Base-by-base conservation (phyloP, 2,888 invertebrate species). In the Synergus laeviventris region DNA sequence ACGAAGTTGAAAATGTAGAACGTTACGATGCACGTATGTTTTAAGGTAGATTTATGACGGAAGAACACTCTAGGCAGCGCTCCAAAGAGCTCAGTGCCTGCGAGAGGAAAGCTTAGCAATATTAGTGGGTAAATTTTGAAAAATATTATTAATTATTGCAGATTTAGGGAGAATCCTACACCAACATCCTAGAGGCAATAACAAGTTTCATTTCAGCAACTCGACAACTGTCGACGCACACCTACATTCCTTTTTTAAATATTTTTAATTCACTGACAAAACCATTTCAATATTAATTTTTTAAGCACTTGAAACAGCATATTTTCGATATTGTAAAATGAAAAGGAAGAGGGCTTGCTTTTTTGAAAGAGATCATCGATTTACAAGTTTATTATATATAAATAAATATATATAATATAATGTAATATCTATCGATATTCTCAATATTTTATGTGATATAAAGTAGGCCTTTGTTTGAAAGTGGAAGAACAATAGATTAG, bases 371-470 rank as follows among this genome's bases (percentile, higher is more conserved):
- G 4, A 56, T 21, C 56, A 56, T 56, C 12, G 56, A 56, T 56
- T 56, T 21, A 18, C 18, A 21, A 12, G 12, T 56, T 56, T 21
- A 80, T 78, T 81, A 78, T 81, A 31, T 31, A 31, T 31, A 31
- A 31, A 31, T 31, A 31, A 2, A 31, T 4, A 31, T 31, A 31
- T 31, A 31, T 31, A 31, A 82, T 79, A 80, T 83, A 81, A 85
- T 75, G 76, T 61, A 83, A 81, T 70, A 70, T 70, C 70, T 70
- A 70, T 70, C 42, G 82, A 81, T 79, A 81, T 83, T 82, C 81
- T 84, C 77, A 75, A 83, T 85, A 84, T 83, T 84, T 82, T 84
- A 85, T 88, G 87, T 88, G 87, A 87, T 88, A 88, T 87, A 86
- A 85, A 83, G 84, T 87, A 87, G 87, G 86, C 85, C 86, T 86